Percentiles rank a stretch among this genome's conserved stretches.
Conservation (phyloP, 2,888 invertebrate species). For the Caenorhabditis drosophilae region DNA sequence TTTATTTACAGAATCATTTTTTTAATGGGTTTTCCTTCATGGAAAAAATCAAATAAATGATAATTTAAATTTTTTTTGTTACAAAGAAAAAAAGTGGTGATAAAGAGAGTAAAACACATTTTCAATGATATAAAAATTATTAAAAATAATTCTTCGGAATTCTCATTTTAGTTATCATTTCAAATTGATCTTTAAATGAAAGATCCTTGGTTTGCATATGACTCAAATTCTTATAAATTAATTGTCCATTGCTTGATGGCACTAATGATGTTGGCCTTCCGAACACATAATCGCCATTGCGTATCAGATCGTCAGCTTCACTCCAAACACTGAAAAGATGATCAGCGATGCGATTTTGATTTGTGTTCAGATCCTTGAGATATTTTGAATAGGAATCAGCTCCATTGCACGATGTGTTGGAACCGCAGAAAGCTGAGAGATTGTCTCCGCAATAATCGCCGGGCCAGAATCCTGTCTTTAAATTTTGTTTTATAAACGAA, state of each 20-base stretch:
- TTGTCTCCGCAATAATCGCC: slow-evolving; percentile 48
- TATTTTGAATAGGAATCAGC: slow-evolving; percentile 21
- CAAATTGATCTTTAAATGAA: slow-evolving; percentile 46
- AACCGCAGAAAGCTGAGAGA: slow-evolving; percentile 31
- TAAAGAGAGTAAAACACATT: no score
- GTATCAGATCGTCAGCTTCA: slow-evolving; percentile 53
- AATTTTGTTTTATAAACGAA: neutral
- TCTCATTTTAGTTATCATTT: slow-evolving; percentile 15
- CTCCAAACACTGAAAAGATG: slow-evolving; percentile 50
- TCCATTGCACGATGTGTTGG: slow-evolving; percentile 16
- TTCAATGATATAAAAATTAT: no score
- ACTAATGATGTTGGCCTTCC: slow-evolving; percentile 53
- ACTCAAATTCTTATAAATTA: slow-evolving; percentile 36
- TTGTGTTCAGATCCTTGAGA: slow-evolving; percentile 41
- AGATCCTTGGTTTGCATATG: slow-evolving; percentile 58
- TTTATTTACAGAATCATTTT: no score
- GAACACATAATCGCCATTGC: slow-evolving; percentile 54
- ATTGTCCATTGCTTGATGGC: slow-evolving; percentile 37
- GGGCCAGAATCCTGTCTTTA: slow-evolving; percentile 51
- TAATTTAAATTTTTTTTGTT: no score
- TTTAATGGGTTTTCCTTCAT: no score
- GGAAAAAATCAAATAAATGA: no score
- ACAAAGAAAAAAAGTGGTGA: no score
- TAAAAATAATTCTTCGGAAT: no score
- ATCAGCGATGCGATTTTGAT: slow-evolving; percentile 21